Conservation (phyloP, 2,113 vertebrate genomes). For the Stegastes partitus region DNA sequence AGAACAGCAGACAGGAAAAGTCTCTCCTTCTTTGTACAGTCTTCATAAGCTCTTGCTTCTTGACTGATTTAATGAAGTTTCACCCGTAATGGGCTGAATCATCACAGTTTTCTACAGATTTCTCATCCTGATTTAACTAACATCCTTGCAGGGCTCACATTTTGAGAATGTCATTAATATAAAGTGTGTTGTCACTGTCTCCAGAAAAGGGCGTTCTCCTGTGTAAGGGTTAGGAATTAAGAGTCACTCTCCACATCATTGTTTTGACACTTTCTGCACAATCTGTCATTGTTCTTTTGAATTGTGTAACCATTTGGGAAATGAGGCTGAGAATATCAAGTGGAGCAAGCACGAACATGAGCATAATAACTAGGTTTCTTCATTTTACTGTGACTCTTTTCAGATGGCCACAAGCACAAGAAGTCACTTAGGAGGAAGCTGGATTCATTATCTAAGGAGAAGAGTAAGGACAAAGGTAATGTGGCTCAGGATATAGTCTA, state of each 20-base stretch:
- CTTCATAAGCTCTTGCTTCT: not conserved
- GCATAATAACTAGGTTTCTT: not conserved
- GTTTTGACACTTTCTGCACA: constrained; percentile 8
- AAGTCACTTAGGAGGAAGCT: constrained; percentile 95
- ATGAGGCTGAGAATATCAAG: not conserved
- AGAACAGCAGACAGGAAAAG: not conserved
- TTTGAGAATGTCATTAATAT: not conserved
- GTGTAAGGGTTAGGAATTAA: not conserved
- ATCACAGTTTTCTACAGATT: not conserved
- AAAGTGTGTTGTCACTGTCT: not conserved
- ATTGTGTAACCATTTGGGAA: not conserved
- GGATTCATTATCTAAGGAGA: constrained; percentile 97
- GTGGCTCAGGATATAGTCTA: not conserved
- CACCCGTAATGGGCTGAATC: not conserved
- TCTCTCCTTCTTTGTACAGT: not conserved
- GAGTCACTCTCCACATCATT: not conserved
- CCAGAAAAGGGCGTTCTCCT: not conserved
- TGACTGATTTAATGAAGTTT: not conserved
- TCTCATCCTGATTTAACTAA: not conserved
- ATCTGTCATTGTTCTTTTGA: not conserved
- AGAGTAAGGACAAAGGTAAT: constrained; percentile 97
- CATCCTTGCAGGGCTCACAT: not conserved
- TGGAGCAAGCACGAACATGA: not conserved
- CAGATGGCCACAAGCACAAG: constrained; percentile 97
- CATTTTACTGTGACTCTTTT: constrained; percentile 53